Evolutionary conservation across 2,113 vertebrate genomes (phyloP), one percentile per base, ranked within the genome.

Genomic region (Danionella cerebrum): DNA sequence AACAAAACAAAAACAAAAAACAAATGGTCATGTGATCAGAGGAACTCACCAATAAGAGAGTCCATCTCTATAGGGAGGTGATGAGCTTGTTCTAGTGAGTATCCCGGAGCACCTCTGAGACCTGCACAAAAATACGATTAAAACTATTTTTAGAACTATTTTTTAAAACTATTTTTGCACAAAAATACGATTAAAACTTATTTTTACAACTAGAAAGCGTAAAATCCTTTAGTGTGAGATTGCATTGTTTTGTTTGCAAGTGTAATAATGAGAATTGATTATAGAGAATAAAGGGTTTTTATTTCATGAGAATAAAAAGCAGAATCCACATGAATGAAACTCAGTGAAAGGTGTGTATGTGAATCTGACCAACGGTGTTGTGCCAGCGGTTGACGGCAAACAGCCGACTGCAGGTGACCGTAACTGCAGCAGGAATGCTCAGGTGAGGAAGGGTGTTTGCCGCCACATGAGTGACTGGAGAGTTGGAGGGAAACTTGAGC

Each of bases 341-440:
- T n/a, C n/a, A n/a, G n/a, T n/a, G n/a, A n/a, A n/a, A n/a, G n/a
- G n/a, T n/a, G n/a, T n/a, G 9, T 33, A 2, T 3, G 3, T 33
- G 5, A 1, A 3, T 33, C 95, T 63, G 84, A 99, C 96, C 96
- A 54, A 99, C 95, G 60, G 96, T 99, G 86, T 99, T 99, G 87
- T 99, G 96, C 96, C 96, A 99, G 75, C 96, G 91, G 86, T 99
- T 99, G 80, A 99, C 94, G 0, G 96, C 96, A 53, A 99, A 99
- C 25, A 99, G 87, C 27, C 96, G 87, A 88, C 96, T 99, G 82
- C 96, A 99, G 12, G 96, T 99, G 84, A 99, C 96, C 0, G 96
- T 99, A 76, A 98, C 95, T 62, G 95, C 96, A 0, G 96, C 96
- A 0, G 96, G 96, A 72, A 97, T 91, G 82, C 94, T 98, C 76